Percentiles rank a stretch among this genome's conserved stretches.
phyloP scores from a whole-genome alignment of 2,797 vertebrate species.

The Cetoscarus ocellatus region DNA sequence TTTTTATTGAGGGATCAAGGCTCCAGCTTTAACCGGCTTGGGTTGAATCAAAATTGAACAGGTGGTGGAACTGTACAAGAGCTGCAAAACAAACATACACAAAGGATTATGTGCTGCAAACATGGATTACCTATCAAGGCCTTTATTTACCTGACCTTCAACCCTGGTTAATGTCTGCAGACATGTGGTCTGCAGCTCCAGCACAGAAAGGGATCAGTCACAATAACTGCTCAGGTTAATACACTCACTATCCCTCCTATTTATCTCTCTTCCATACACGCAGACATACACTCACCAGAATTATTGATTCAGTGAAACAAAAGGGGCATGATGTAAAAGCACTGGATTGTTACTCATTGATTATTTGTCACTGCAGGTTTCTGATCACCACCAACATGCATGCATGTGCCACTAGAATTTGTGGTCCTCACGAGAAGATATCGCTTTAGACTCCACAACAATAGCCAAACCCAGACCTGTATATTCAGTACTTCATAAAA shows the following conservation, averaged over 20 bases:
- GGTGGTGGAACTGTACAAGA: slow-evolving; percentile 20
- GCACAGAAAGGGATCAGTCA: slow-evolving; percentile 18
- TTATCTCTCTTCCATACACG: slow-evolving; percentile 2
- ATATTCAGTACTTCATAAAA: too few relatives aligned
- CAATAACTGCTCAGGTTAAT: slow-evolving; percentile 36
- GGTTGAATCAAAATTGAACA: slow-evolving; percentile 33
- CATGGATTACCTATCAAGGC: slow-evolving; percentile 35
- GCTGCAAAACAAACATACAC: slow-evolving; percentile 27
- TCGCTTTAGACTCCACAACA: too few relatives aligned
- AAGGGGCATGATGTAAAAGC: slow-evolving; percentile 33
- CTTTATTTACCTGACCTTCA: slow-evolving; percentile 46
- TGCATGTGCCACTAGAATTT: background rate
- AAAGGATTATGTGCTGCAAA: slow-evolving; percentile 45
- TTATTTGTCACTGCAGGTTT: slow-evolving; percentile 50
- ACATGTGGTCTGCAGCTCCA: slow-evolving; percentile 4
- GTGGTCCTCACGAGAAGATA: too few relatives aligned
- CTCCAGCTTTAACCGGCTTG: slow-evolving; percentile 11
- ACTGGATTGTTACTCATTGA: slow-evolving; percentile 46
- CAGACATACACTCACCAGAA: slow-evolving; percentile 6
- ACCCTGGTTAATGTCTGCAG: slow-evolving; percentile 31
- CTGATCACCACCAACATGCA: slow-evolving; percentile 30
- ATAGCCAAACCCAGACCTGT: too few relatives aligned
- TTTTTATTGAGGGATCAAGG: slow-evolving; percentile 27
- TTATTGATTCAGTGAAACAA: slow-evolving; percentile 53
- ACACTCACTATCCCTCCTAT: slow-evolving; percentile 12